Percentiles rank a stretch among this genome's conserved stretches.
These are phyloP conservation scores for Barnardius zonarius DNA, from an alignment of 2,113 vertebrate genomes.

Conservation along the genomic window DNA sequence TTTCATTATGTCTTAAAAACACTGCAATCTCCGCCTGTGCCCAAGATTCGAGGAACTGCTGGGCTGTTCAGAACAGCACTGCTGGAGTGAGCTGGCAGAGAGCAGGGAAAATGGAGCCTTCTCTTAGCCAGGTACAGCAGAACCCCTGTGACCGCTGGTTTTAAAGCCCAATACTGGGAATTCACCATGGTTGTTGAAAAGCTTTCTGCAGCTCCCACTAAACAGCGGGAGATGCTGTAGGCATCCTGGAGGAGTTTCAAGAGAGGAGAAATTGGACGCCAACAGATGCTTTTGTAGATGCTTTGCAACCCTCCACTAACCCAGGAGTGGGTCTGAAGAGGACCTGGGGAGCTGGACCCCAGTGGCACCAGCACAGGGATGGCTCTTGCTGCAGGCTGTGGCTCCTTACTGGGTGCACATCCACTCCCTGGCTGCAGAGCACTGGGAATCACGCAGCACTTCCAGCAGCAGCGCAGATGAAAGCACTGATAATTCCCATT, in stretches of 20 bases:
- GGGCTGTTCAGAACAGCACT: not conserved
- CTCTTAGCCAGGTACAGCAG: not conserved
- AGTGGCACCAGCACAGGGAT: accelerated
- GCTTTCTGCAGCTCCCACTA: constrained; percentile 25
- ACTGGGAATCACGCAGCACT: accelerated
- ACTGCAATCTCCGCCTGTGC: constrained; percentile 35
- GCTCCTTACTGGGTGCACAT: accelerated
- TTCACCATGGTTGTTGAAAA: not conserved
- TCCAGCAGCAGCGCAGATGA: not conserved
- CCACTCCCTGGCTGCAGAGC: not conserved
- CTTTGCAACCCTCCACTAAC: not conserved
- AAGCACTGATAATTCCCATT: not conserved
- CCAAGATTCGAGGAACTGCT: constrained; percentile 32
- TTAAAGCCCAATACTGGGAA: not conserved
- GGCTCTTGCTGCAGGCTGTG: accelerated
- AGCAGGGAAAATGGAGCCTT: constrained; percentile 33
- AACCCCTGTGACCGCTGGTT: not conserved
- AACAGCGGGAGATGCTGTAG: not conserved
- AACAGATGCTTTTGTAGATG: not conserved
- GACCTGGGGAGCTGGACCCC: not conserved
- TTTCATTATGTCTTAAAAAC: constrained; percentile 56
- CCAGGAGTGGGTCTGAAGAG: not conserved
- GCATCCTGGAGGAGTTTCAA: not conserved
- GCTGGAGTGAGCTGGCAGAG: constrained; percentile 10
- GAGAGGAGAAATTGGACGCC: not conserved